Conservation (phyloP, 53 echinoderm and acorn worm species). For the Henricia sp. region DNA sequence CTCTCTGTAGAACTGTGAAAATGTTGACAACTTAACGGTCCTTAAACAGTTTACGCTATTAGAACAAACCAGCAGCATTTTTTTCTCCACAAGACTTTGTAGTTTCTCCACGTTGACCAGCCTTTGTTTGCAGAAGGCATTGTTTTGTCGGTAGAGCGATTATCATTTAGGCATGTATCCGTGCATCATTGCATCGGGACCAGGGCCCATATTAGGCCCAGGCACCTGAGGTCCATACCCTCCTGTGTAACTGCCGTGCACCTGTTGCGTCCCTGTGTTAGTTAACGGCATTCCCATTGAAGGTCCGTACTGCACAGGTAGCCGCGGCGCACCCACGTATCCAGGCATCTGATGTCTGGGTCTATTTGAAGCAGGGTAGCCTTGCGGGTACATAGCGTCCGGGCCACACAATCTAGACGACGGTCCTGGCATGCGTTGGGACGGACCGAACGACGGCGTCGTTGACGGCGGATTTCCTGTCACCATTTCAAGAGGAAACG, state of each 20-base stretch:
- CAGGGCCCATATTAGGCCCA: slow-evolving; percentile 72
- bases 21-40: too few relatives aligned
- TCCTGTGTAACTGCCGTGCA: slow-evolving; percentile 60
- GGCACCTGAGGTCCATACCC: slow-evolving; percentile 72
- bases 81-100: too few relatives aligned
- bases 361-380: slow-evolving; percentile 76
- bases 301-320: slow-evolving; percentile 75
- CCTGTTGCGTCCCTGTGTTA: slow-evolving; percentile 41
- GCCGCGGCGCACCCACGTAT: slow-evolving; percentile 66
- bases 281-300: slow-evolving; percentile 57
- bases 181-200: slow-evolving; percentile 58
- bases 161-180: slow-evolving; percentile 51
- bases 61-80: too few relatives aligned
- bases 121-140: background rate
- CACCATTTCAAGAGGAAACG: slow-evolving; percentile 96
- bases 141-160: background rate
- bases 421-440: slow-evolving; percentile 78
- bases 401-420: slow-evolving; percentile 75
- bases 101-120: too few relatives aligned
- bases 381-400: slow-evolving; percentile 79
- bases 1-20: too few relatives aligned
- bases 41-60: too few relatives aligned
- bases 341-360: slow-evolving; percentile 74
- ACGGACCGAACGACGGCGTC: slow-evolving; percentile 72
- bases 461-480: slow-evolving; percentile 84